Evolutionary conservation across 2,888 invertebrate genomes (phyloP), one percentile per base, ranked within the genome.

Genomic region (Empis stercorea): DNA sequence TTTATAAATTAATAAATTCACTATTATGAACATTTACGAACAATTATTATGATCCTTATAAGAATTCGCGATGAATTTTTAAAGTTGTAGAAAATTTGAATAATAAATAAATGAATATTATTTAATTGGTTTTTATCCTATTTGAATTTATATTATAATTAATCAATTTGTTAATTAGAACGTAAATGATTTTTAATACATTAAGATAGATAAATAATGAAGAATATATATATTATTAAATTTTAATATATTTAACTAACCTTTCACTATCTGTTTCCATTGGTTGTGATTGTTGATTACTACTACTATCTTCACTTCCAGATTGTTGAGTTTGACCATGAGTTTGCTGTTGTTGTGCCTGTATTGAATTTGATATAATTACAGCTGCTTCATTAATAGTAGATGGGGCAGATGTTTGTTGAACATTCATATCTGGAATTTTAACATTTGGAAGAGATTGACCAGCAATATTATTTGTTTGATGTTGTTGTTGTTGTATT

Each of bases 211-310:
- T 20, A 4, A 4, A 20, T 4, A 20, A 3, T 20, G 20, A 20
- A 20, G 3, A 20, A 20, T 20, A 20, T 4, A 20, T 4, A 5
- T 20, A 20, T 4, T 4, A 4, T 20, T 20, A 20, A 20, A 7
- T 6, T 27, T 27, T 9, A n/a, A 27, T 27, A 27, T 27, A 27
- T 27, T 34, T 34, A 15, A 59, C 68, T 63, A 52, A 70, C 69
- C 69, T 69, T 66, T 69, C 69, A 67, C 63, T 69, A 61, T 69
- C 69, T 57, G 67, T 62, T 59, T 68, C 67, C 57, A 63, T 34
- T 13, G 34, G 34, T n/a, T 34, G n/a, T 4, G 9, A 16, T n/a
- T 7, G 48, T 42, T 42, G 45, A 3, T 32, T 15, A 37, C 15
- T 36, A 15, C 14, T 36, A 15, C 9, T 16, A 9, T n/a, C n/a